Base-by-base conservation (phyloP, 30 jellyfish, hydroid and myxozoan genomes). In the Turritopsis rubra region DNA sequence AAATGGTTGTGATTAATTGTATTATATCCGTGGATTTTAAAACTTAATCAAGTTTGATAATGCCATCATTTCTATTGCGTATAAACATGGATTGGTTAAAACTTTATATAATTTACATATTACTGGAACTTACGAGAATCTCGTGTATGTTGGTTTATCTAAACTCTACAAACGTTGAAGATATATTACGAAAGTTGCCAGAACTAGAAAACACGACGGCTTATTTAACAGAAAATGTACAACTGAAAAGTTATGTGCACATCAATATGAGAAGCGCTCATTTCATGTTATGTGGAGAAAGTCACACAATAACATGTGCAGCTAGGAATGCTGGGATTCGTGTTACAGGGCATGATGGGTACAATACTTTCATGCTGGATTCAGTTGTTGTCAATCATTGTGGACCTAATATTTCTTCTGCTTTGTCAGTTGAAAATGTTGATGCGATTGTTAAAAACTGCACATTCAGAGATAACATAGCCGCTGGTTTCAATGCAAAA, bases 401-500 rank as follows among this genome's bases (percentile, higher is more conserved):
- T 68, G 77, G 77, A 9, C 19, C 77, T 7, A 23, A 68, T 9
- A 27, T 68, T 0, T 23, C 77, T n/a, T 23, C 77, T 7, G 77
- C 21, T 0, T 23, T 68, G 77, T 23, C 30, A 68, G 28, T 68
- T 23, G 28, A n/a, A 83, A 28, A 72, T 28, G 86, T 80, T 8
- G 79, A 27, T n/a, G 77, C 21, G 30, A 68, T 22, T 27, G 28
- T 86, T 80, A 52, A 53, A n/a, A 29, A 86, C 19, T 86, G 95
- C 65, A 86, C 84, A 9, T 86, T 86, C 28, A 27, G 65, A 29
- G 52, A 60, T 60, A 86, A 86, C 87, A 16, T 31, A 7, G 82
- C 88, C 75, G 81, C 95, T 7, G 95, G 95, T 16, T 54, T 86
- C 54, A 86, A 86, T 81, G 88, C 72, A 22, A 80, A 28, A 22